Base-by-base conservation (phyloP, 2,113 vertebrate species). In the Cyprinodon tularosa region DNA sequence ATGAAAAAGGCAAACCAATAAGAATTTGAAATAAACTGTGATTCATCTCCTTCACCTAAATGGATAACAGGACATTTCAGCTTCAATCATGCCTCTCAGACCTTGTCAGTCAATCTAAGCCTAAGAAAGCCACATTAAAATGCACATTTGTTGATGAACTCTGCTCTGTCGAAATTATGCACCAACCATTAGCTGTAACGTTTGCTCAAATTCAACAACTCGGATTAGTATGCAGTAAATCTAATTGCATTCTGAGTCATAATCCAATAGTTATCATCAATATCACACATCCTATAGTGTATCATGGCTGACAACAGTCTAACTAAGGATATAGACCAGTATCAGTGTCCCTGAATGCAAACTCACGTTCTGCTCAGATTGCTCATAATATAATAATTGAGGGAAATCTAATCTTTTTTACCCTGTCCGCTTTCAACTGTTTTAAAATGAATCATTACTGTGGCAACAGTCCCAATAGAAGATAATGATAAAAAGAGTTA, bases 381-480 rank as follows among this genome's bases (percentile, higher is more conserved):
- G 15, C 59, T 74, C 62, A 81, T 71, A 63, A 68, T 84, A 81
- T 45, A 72, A 57, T 77, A 88, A 82, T 40, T 75, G 73, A 81
- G 67, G 76, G 73, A 87, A 88, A 93, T 89, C 73, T 66, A 80
- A 93, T 88, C 68, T 74, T 88, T 66, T 74, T 42, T 60, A 50
- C 40, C 72, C 86, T 71, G 17, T 86, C 78, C 78, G 76, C 74
- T 84, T 90, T 81, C 71, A 38, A 38, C 40, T 77, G 42, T 62
- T 62, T 39, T 44, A 66, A 63, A 76, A 4, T 14, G n/a, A 64
- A 50, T 44, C 37, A 62, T 62, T 22, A 4, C 37, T 14, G 65
- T 40, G 63, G 62, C 72, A 76, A 59, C 72, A 50, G 73, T 59
- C 63, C 71, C 73, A 40, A 11, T 15, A 20, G 20, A n/a, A 42